Conservation (phyloP, 2,888 invertebrate species). For the Camponotus fellah region DNA sequence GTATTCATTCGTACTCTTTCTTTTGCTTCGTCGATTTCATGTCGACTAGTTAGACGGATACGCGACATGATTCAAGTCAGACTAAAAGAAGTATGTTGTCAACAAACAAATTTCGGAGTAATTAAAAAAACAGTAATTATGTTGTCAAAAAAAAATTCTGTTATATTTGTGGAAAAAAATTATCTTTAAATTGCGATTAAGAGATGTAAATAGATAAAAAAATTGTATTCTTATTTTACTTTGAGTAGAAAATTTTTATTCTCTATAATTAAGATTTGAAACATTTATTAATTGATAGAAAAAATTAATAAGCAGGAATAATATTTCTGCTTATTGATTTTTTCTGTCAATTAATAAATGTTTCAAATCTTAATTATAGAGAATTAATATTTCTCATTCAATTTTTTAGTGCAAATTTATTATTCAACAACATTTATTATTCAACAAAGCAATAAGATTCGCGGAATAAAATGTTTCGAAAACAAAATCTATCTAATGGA, state of each 20-base stretch:
- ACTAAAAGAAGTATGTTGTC: not conserved
- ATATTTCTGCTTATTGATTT: too few relatives aligned
- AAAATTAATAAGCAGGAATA: not conserved
- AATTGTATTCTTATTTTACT: not conserved
- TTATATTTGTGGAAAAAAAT: not conserved
- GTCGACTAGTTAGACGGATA: not conserved
- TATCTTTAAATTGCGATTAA: not conserved
- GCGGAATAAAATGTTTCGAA: not conserved
- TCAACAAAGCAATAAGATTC: not conserved
- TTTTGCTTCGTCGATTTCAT: slow-evolving; percentile 35
- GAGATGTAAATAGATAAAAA: not conserved
- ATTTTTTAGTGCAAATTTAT: not conserved
- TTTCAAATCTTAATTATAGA: too few relatives aligned
- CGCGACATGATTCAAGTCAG: not conserved
- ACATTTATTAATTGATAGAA: not conserved
- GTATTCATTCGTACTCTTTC: not conserved
- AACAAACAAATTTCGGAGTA: too few relatives aligned
- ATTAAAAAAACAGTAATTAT: too few relatives aligned
- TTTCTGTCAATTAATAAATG: too few relatives aligned
- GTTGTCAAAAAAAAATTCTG: not conserved
- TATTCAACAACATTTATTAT: not conserved
- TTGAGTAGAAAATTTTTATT: not conserved
- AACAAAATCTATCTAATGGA: not conserved
- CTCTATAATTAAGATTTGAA: not conserved
- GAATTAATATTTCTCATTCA: not conserved